Conservation (phyloP, 2,888 invertebrate species). For the Venusia cambrica region DNA sequence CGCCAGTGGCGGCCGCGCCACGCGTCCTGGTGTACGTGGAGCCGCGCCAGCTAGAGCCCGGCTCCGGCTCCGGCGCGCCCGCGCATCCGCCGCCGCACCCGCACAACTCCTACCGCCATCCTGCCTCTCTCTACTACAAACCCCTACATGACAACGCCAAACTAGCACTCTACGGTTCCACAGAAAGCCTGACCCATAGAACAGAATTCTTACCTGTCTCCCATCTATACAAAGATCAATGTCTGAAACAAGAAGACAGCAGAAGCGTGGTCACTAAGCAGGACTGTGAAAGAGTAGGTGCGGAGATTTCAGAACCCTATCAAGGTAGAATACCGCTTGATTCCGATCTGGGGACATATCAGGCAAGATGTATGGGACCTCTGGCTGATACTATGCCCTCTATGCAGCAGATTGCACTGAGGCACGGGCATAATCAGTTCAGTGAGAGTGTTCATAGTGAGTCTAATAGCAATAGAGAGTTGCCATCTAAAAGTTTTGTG, state of each 20-base stretch:
- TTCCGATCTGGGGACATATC: constrained; percentile 55
- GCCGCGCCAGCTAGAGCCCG: constrained; percentile 76
- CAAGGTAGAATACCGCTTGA: constrained; percentile 51
- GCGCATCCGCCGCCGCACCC: constrained; percentile 45
- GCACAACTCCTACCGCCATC: constrained; percentile 54
- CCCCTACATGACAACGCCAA: constrained; percentile 53
- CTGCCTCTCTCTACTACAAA: constrained; percentile 62
- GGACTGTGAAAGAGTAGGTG: constrained; percentile 47
- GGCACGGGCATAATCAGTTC: constrained; percentile 57
- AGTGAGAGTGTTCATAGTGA: constrained; percentile 62
- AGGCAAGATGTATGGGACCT: constrained; percentile 52
- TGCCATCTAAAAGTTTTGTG: constrained; percentile 65
- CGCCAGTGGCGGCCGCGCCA: constrained; percentile 73
- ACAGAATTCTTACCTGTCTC: constrained; percentile 51
- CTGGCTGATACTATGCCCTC: constrained; percentile 54
- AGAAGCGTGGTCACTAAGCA: constrained; percentile 47
- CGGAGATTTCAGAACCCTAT: constrained; percentile 57
- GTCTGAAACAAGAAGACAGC: constrained; percentile 49
- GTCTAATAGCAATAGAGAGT: constrained; percentile 61
- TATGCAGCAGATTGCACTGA: constrained; percentile 52
- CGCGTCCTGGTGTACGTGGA: constrained; percentile 79
- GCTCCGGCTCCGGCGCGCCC: constrained; percentile 62
- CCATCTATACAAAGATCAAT: constrained; percentile 57
- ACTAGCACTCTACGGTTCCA: constrained; percentile 45
- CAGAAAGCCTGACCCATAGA: constrained; percentile 47